Evolutionary conservation across 2,888 invertebrate species (phyloP), one percentile per base, ranked within the genome.

Genomic region (Drosophila yooni): DNA sequence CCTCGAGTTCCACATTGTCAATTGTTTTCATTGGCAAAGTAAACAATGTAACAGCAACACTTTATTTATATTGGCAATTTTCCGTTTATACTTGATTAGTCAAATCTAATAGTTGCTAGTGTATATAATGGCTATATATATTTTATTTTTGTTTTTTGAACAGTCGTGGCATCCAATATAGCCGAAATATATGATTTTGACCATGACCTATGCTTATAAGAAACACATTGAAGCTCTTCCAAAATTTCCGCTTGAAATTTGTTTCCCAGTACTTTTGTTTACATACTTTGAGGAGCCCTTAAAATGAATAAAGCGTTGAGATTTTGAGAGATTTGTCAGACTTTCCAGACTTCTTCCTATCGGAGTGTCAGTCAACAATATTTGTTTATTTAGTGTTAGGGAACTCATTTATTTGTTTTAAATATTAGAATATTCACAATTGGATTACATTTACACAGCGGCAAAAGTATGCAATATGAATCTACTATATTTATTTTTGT

Each of bases 131-230:
- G 4, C 3, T 1, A 48, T 15, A 4, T 25, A 15, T 2, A 8
- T 48, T 25, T 11, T 11, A 33, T 11, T 33, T 33, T 11, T 33
- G 11, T 11, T 11, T 3, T 33, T 40, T 40, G 10, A 15, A 6
- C 13, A 43, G 43, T 43, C 21, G 6, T 13, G 43, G 21, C 6
- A 43, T 21, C 11, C 2, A 46, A 15, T 46, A 13, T 15, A 15
- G 2, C 46, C 13, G 3, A 6, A 3, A 21, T 21, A 43, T 43
- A 34, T 46, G 13, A 7, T 4, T 13, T 3, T 36, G 15, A 31
- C 66, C 66, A 31, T 66, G 66, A 66, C 66, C 66, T 66, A 62
- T 62, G 36, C 25, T 13, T 15, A 27, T 3, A n/a, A 36, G 18
- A 13, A 29, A 40, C 43, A 21, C 21, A 18, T 43, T 61, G 27